phyloP scores from a whole-genome alignment of 2,888 invertebrate species.

The Pyrrhosoma nymphula region DNA sequence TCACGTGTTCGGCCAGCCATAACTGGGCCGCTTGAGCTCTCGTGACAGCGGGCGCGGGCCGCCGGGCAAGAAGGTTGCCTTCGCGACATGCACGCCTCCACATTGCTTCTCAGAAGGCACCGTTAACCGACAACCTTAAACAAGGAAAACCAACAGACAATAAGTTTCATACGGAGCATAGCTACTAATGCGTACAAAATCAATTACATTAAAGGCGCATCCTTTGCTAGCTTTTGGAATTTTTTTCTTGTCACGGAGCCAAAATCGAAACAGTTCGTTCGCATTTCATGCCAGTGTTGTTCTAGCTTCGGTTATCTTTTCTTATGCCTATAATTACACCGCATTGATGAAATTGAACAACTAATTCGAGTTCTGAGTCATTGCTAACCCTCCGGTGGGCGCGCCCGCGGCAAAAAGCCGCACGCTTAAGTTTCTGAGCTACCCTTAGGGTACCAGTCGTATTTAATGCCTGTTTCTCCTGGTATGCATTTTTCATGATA shows the following conservation, averaged over 20 bases:
- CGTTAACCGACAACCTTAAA: background rate
- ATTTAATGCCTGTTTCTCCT: too few species aligned
- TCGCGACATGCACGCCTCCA: background rate
- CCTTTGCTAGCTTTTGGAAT: background rate
- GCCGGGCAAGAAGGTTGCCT: constrained; percentile 7
- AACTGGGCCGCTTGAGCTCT: constrained; percentile 1
- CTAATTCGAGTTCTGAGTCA: too few species aligned
- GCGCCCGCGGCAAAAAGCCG: too few species aligned
- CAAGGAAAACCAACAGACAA: background rate
- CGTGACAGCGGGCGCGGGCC: constrained; percentile 29
- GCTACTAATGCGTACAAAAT: background rate
- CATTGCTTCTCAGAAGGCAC: background rate
- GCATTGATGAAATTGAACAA: too few species aligned
- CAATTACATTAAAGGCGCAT: background rate
- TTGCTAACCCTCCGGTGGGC: too few species aligned
- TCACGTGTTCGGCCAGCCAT: constrained; percentile 8
- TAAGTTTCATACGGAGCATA: background rate
- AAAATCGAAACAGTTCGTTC: background rate
- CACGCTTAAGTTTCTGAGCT: too few species aligned
- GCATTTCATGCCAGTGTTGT: too few species aligned
- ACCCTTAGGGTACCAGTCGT: too few species aligned
- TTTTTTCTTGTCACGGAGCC: background rate
- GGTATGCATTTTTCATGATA: too few species aligned
- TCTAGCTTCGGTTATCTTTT: too few species aligned
- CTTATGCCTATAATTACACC: too few species aligned